Evolutionary conservation across 1,140 invertebrate genomes (phyloP), one percentile per base, ranked within the genome.

Genomic region (Heterodera schachtii): DNA sequence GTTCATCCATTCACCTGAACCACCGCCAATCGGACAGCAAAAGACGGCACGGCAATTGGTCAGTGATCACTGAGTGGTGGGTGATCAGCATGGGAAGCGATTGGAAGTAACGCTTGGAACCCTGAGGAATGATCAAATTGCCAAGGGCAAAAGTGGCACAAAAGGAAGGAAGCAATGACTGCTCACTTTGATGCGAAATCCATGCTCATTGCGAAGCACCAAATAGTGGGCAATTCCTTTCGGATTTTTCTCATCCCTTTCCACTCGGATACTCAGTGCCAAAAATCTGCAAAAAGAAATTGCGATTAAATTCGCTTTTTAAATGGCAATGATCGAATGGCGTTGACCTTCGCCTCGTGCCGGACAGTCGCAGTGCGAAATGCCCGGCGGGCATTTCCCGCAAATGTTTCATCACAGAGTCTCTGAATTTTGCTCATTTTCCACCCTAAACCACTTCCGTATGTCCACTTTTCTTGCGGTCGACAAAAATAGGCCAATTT

Each of bases 81-180:
- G 81, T 82, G 43, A 82, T 82, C 31, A 82, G 44, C 78, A 82
- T 82, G 11, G 81, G 81, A n/a, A 82, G 47, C 46, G 81, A 82
- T 43, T 60, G 80, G 49, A 82, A 82, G 64, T 81, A 75, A n/a
- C 67, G 81, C 57, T 82, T 82, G 43, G 64, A 83, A 2, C 81
- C 81, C 81, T 82, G 21, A 4, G 46, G 21, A n/a, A 21, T 64
- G 57, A 13, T 41, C 19, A 19, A 7, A 47, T 31, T 49, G 70
- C 69, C 46, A 81, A 60, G 31, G 19, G 43, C 47, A 13, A 74
- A 43, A 31, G 46, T 64, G 49, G 31, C 41, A 60, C 57, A 52
- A n/a, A n/a, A 31, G 31, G 31, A 31, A 31, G 31, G 0, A 31
- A 31, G 0, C 31, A 31, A 31, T 31, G 31, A 31, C 31, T 82